Percentiles rank a stretch among this genome's conserved stretches.
Evolutionary conservation across 2,113 vertebrate species (phyloP).

Genomic region (Platysternon megacephalum): DNA sequence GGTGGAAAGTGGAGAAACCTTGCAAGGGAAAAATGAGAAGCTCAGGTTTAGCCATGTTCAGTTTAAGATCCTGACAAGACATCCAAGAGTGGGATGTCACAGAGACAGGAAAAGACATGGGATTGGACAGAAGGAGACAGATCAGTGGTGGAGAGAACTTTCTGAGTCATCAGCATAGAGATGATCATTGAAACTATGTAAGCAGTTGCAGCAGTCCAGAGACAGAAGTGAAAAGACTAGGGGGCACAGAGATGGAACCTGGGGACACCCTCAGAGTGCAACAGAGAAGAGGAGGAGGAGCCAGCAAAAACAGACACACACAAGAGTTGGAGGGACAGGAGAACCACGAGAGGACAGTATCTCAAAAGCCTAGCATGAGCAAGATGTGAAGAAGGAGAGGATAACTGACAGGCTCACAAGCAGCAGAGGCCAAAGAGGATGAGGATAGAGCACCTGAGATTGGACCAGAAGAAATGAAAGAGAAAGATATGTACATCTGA

Average conservation of each 20-base stretch:
- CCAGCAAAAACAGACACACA: neutral
- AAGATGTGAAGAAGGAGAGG: neutral
- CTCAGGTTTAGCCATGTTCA: neutral
- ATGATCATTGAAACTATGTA: neutral
- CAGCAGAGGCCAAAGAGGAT: neutral
- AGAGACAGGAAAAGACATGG: neutral
- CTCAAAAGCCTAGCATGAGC: neutral
- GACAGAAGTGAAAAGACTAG: neutral
- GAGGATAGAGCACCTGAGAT: neutral
- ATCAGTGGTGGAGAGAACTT: neutral
- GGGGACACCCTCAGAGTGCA: neutral
- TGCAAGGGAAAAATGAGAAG: neutral
- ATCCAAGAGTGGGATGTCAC: neutral
- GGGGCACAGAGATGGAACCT: neutral
- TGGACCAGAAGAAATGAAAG: neutral
- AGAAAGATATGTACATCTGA: neutral
- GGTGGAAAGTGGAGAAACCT: neutral
- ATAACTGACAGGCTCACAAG: neutral
- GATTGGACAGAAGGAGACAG: neutral
- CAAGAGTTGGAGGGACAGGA: neutral
- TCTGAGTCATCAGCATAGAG: neutral
- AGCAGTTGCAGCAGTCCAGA: neutral
- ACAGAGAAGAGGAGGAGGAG: neutral
- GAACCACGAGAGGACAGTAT: neutral
- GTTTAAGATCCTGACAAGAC: neutral